Base-by-base conservation (phyloP, 2,888 invertebrate genomes). In the Drosophila austrosaltans region DNA sequence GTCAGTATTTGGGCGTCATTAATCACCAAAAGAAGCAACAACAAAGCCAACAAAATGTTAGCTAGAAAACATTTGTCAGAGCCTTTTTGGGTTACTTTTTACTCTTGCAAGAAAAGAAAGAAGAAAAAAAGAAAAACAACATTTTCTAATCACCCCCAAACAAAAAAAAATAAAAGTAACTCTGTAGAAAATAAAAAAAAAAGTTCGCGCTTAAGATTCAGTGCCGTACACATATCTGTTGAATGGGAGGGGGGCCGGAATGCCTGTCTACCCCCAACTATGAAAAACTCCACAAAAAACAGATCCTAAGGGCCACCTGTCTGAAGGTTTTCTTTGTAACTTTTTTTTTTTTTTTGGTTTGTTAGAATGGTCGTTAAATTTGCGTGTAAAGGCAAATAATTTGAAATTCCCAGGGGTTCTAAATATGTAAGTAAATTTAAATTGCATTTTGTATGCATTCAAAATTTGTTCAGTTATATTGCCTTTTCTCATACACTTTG, bases 351-450 rank as follows among this genome's bases (percentile, higher is more conserved):
- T 53, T 44, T 28, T 63, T 64, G 69, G 63, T 57, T 62, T 53
- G 62, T 66, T 71, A 81, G 84, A 84, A 84, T 84, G 83, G 83
- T 88, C 83, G 83, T 87, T 86, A 86, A 84, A 84, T 84, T 84
- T 88, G 87, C 83, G 83, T 84, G 83, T 88, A 84, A 84, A 84
- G 88, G 88, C 87, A 86, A 84, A 84, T 88, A 84, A 88, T 84
- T 84, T 88, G 70, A 70, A 78, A 88, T 86, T 84, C 83, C 83
- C 83, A 72, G 69, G 76, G 86, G 83, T 75, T 81, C 87, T 66
- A 88, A 84, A 86, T 83, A 84, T 87, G 89, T 89, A 84, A 89
- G 89, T 89, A 85, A 82, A 85, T 85, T 85, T 85, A 87, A 85
- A 85, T 85, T 85, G 84, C 88, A 89, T 85, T 85, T 57, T 85